Evolutionary conservation across 92 coral and sea anemone genomes (phyloP).

Genomic region (Phenganax stokvisi): DNA sequence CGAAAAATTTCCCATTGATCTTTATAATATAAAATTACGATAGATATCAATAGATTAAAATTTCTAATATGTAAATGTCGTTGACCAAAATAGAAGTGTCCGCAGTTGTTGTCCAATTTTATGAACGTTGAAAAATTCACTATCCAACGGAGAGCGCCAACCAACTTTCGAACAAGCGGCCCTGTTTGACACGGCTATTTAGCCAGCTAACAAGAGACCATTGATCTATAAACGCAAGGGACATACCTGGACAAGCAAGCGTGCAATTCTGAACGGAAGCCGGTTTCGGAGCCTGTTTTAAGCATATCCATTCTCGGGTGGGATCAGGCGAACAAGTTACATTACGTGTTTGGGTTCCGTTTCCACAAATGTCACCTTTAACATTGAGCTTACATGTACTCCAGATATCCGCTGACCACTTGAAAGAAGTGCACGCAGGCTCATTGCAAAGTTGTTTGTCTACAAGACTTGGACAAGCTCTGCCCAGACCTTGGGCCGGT

Average conservation of each 20-base stretch:
- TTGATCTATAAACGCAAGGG: conserved; percentile 45
- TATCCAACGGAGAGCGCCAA: too few relatives aligned
- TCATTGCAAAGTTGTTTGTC: conserved; percentile 31
- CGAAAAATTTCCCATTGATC: too few relatives aligned
- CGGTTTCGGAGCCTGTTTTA: conserved; percentile 35
- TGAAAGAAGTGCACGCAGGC: conserved; percentile 7
- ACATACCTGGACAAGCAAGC: conserved; percentile 86
- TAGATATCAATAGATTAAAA: too few relatives aligned
- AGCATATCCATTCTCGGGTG: conserved; percentile 12
- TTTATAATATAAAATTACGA: too few relatives aligned
- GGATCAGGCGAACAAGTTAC: conserved; percentile 27
- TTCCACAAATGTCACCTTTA: conserved; percentile 16
- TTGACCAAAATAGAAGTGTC: too few relatives aligned
- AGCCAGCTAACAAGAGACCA: too few relatives aligned
- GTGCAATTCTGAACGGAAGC: neutral
- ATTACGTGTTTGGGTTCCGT: conserved; percentile 16
- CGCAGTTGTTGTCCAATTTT: too few relatives aligned
- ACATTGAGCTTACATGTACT: conserved; percentile 3
- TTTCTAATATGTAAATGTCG: too few relatives aligned
- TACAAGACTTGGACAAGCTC: conserved; percentile 1
- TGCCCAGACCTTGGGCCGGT: conserved; percentile 14
- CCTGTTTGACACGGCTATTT: too few relatives aligned
- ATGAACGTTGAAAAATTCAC: too few relatives aligned
- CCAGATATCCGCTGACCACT: conserved; percentile 32
- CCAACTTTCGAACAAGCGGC: too few relatives aligned